phyloP scores from a whole-genome alignment of 2,797 vertebrate species.

The Mus minutoides region DNA sequence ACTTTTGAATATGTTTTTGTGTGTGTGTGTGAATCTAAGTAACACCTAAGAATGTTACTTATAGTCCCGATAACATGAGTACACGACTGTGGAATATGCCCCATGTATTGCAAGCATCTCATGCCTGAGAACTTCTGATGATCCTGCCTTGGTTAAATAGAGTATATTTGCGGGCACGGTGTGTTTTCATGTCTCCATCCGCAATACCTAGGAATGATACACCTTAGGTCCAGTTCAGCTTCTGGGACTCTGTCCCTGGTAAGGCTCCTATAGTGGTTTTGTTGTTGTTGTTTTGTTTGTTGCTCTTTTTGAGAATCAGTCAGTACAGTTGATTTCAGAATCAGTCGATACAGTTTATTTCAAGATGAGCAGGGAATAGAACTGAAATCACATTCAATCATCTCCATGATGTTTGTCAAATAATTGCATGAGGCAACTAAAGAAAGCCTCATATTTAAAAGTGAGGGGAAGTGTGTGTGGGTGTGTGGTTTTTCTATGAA shows the following conservation, averaged over 20 bases:
- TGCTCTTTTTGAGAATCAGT: neutral
- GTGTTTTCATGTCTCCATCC: neutral
- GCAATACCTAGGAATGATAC: neutral
- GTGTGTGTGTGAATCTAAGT: constrained; percentile 50
- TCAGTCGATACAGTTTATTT: constrained; percentile 17
- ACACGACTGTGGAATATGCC: constrained; percentile 60
- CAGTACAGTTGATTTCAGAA: constrained; percentile 25
- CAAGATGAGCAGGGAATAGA: neutral
- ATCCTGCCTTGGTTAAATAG: neutral
- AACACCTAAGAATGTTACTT: constrained; percentile 58
- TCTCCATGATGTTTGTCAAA: constrained; percentile 9
- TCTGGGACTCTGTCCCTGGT: constrained; percentile 2
- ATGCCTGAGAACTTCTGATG: constrained; percentile 57
- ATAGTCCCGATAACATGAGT: constrained; percentile 71
- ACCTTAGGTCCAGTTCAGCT: neutral
- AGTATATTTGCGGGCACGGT: neutral
- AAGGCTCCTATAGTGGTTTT: neutral
- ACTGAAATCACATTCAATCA: neutral
- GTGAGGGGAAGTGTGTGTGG: neutral
- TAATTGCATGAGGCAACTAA: neutral
- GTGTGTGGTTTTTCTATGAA: neutral
- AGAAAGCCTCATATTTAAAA: constrained; percentile 37
- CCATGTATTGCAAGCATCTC: constrained; percentile 59
- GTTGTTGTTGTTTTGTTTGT: neutral
- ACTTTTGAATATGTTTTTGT: constrained; percentile 7